These are phyloP conservation scores for Dasypus novemcinctus DNA, from an alignment of 2,113 vertebrate genomes.

Conservation along the genomic window DNA sequence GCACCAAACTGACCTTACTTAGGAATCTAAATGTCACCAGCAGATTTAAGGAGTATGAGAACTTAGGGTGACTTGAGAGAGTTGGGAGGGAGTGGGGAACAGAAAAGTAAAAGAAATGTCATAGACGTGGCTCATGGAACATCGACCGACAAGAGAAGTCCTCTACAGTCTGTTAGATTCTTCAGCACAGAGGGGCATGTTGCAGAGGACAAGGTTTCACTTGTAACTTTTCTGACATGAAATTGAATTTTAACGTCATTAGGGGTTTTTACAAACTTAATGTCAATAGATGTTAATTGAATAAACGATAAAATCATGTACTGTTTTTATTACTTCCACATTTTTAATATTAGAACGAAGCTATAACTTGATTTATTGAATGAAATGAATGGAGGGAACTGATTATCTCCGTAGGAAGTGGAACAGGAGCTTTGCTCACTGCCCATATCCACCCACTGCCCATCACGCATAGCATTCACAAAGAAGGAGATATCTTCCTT, in stretches of 20 bases:
- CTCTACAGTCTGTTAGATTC: background rate
- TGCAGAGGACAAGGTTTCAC: background rate
- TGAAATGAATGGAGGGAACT: background rate
- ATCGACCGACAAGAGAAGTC: accelerated
- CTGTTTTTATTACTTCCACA: background rate
- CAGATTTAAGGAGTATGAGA: background rate
- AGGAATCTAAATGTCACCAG: background rate
- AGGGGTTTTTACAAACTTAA: background rate
- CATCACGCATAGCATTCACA: background rate
- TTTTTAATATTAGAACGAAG: background rate
- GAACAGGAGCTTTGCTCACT: background rate
- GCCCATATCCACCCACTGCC: accelerated
- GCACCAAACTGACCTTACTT: background rate
- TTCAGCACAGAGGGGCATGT: background rate
- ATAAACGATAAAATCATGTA: background rate
- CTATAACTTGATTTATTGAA: background rate
- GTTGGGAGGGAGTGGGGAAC: accelerated
- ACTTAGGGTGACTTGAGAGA: background rate
- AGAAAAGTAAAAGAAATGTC: background rate
- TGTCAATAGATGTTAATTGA: background rate
- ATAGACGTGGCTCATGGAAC: background rate
- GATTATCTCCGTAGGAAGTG: background rate
- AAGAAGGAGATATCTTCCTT: no score
- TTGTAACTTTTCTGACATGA: background rate
- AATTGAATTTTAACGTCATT: background rate